Evolutionary conservation across 2,113 vertebrate species (phyloP).

Genomic region (Erythrocercus mccallii): DNA sequence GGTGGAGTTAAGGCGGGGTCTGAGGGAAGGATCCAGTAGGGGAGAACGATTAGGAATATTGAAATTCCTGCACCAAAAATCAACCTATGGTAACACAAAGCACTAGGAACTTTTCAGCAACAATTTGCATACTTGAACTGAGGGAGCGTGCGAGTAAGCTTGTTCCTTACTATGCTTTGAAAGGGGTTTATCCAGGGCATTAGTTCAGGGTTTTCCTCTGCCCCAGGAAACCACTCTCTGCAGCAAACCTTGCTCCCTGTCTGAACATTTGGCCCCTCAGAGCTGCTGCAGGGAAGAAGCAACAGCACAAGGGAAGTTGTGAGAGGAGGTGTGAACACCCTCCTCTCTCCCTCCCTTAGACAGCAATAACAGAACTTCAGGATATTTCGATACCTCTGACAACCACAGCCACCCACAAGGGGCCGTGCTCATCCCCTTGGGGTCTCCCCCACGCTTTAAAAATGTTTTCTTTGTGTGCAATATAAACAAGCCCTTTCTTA

Average conservation of each 20-base stretch:
- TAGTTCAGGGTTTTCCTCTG: not conserved
- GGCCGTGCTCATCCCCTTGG: no score
- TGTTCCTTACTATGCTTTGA: not conserved
- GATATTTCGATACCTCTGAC: not conserved
- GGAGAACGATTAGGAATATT: not conserved
- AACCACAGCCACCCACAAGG: fast-evolving
- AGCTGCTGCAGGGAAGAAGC: not conserved
- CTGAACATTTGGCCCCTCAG: not conserved
- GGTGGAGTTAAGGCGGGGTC: not conserved
- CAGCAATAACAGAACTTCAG: not conserved
- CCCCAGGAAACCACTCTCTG: not conserved
- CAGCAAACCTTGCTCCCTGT: not conserved
- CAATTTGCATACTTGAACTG: not conserved
- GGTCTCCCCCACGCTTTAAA: not conserved
- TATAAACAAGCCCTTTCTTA: not conserved
- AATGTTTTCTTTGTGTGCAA: not conserved
- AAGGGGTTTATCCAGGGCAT: not conserved
- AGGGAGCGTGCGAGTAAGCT: not conserved
- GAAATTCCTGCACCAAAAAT: not conserved
- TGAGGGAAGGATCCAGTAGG: not conserved
- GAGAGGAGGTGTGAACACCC: not conserved
- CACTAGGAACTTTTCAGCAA: not conserved
- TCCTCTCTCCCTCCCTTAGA: not conserved
- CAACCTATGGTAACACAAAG: not conserved
- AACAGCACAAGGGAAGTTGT: not conserved